Evolutionary conservation across 2,113 vertebrate genomes (phyloP).

Genomic region (Dipodomys stephensi): DNA sequence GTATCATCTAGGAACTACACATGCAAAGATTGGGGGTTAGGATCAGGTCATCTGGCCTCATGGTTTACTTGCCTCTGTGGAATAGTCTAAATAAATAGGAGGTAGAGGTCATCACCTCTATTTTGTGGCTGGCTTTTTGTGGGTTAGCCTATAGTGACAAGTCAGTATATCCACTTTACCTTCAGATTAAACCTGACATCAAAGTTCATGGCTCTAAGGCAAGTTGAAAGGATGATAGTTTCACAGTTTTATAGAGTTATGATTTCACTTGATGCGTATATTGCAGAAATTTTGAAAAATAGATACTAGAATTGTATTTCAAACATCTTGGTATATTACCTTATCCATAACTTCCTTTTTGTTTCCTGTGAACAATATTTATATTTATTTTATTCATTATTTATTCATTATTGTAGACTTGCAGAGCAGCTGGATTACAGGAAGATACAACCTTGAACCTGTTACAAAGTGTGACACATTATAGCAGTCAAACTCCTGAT

Average conservation of each 20-base stretch:
- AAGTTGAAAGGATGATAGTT: background rate
- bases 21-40: accelerated
- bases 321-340: background rate
- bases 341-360: background rate
- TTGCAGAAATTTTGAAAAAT: conserved; percentile 14
- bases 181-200: background rate
- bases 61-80: background rate
- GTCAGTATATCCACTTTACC: background rate
- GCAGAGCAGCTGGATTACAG: background rate
- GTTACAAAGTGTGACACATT: background rate
- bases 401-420: background rate
- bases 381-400: too few species aligned
- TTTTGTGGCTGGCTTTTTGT: background rate
- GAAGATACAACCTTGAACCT: background rate
- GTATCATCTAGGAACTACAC: background rate
- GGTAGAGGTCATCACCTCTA: background rate
- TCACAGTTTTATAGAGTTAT: background rate
- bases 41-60: background rate
- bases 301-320: background rate
- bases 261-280: background rate
- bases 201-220: background rate
- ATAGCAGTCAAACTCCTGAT: background rate
- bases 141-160: background rate
- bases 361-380: background rate
- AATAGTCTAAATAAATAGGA: background rate